phyloP scores from a whole-genome alignment of 2,113 vertebrate species.

The Rhinoderma darwinii region DNA sequence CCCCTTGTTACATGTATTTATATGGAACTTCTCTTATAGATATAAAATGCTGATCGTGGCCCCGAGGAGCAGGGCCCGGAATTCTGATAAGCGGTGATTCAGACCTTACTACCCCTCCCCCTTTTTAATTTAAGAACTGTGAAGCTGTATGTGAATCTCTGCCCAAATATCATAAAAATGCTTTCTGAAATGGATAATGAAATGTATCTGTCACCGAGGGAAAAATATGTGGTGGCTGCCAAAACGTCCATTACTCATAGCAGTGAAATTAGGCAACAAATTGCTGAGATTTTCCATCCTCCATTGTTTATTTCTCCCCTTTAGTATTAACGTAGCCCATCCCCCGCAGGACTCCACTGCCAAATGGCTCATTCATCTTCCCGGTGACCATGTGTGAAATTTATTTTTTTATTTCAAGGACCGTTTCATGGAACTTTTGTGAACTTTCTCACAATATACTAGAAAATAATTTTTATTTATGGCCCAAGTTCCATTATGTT shows the following conservation, averaged over 20 bases:
- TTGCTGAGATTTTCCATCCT: constrained; percentile 77
- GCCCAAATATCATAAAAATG: constrained; percentile 75
- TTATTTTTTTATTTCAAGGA: not conserved
- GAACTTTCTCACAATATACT: not conserved
- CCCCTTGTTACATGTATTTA: too few species aligned
- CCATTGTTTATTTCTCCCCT: constrained; percentile 72
- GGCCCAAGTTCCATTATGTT: not conserved
- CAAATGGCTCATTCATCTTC: constrained; percentile 64
- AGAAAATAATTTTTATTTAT: constrained; percentile 15
- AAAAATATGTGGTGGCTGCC: constrained; percentile 72
- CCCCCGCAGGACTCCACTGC: constrained; percentile 73
- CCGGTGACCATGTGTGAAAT: constrained; percentile 10
- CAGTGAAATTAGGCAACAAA: constrained; percentile 79
- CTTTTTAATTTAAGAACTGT: not conserved
- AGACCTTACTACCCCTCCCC: too few species aligned
- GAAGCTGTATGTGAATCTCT: not conserved
- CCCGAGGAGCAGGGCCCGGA: too few species aligned
- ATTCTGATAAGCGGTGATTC: too few species aligned
- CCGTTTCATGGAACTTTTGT: not conserved
- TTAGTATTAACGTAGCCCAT: constrained; percentile 80
- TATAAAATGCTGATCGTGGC: too few species aligned
- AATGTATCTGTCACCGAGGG: constrained; percentile 82
- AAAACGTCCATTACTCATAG: constrained; percentile 81
- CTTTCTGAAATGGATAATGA: constrained; percentile 81
- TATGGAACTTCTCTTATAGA: too few species aligned